Base-by-base conservation (phyloP, 1,140 invertebrate genomes). In the Zaprionus gabonicus region DNA sequence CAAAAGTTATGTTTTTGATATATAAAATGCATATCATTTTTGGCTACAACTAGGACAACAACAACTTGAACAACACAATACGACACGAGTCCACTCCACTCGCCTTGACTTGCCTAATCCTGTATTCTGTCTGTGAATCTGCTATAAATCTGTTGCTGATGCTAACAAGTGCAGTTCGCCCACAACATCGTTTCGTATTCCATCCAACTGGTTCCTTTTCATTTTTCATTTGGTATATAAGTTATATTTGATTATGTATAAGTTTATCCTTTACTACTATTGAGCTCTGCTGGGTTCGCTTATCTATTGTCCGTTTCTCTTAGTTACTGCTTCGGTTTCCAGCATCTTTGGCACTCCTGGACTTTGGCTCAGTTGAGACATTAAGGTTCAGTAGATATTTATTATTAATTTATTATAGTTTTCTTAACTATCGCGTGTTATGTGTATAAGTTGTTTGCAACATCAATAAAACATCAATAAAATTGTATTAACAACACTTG, bases 401-500 rank as follows among this genome's bases (percentile, higher is more conserved):
- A 70, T 70, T 9, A 31, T 70, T 25, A 53, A 70, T 70, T 41
- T 28, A 36, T 17, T 69, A 28, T 59, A 10, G 31, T 10, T 34
- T 3, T 34, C 31, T 34, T 46, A 58, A 51, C 10, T 56, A 27
- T 55, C 20, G 9, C 15, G 28, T 65, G 28, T 28, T 62, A 66
- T 59, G 41, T 67, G 55, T 65, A 82, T 82, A 76, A 68, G 72
- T 86, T 86, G 70, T 69, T 74, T 80, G 76, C 78, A 88, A 88
- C 85, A 84, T 85, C 76, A 76, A 76, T 85, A 85, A 85, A 82
- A 75, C 64, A 57, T 67, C 38, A 57, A 57, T 84, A 84, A 73
- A 80, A 84, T 90, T 83, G 71, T 78, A 69, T 79, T 87, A 88
- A 87, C 81, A 90, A 87, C 84, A 88, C 85, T 81, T 88, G 88